Percentiles rank a stretch among this genome's conserved stretches.
Evolutionary conservation across 2,113 vertebrate genomes (phyloP).

Genomic region (Galemys pyrenaicus): DNA sequence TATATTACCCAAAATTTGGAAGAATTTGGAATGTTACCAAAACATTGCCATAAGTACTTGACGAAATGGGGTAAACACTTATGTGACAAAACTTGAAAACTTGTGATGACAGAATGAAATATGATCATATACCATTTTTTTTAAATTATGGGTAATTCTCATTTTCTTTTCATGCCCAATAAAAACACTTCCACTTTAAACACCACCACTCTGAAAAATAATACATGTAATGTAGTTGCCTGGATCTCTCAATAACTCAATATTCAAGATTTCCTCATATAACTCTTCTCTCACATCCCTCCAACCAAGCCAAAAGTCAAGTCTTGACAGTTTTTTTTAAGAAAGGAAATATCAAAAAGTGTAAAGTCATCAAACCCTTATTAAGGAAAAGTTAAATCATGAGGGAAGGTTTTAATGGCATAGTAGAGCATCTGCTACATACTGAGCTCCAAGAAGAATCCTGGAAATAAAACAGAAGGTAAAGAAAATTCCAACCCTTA

Average conservation of each 20-base stretch:
- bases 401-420: not conserved
- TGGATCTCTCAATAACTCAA: not conserved
- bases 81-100: constrained; percentile 40
- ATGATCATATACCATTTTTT: not conserved
- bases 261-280: not conserved
- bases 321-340: not conserved
- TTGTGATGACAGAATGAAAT: constrained; percentile 1
- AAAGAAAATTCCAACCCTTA: not conserved
- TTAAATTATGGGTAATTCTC: constrained; percentile 3
- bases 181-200: not conserved
- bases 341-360: constrained; percentile 27
- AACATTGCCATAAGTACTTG: too few species aligned
- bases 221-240: not conserved
- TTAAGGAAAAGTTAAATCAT: not conserved
- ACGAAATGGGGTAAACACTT: too few species aligned
- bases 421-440: not conserved
- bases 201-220: not conserved
- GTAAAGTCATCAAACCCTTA: not conserved
- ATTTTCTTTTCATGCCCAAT: constrained; percentile 7
- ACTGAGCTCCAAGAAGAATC: not conserved
- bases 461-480: not conserved
- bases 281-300: not conserved
- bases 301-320: not conserved
- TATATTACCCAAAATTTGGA: not conserved
- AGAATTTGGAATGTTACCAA: too few species aligned